A percentile compares a stretch with the other conserved stretches of the same genome.
Conservation (phyloP, 2,113 vertebrate species). For the Vanacampus margaritifer region DNA sequence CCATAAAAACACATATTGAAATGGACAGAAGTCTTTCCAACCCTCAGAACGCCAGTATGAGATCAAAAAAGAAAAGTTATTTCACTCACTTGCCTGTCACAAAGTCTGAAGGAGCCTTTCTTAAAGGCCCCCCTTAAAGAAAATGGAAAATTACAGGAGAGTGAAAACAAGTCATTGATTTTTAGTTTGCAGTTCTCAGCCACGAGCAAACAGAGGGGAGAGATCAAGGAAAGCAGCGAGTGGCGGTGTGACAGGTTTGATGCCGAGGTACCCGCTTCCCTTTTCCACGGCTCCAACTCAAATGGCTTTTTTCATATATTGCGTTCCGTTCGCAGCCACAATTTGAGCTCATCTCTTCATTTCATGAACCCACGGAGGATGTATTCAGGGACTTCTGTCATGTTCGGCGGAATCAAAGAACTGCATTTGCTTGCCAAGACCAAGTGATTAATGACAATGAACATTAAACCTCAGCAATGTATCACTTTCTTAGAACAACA, state of each 20-base stretch:
- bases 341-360: slow-evolving; percentile 5
- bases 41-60: background rate
- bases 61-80: background rate
- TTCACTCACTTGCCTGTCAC: background rate
- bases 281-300: slow-evolving; percentile 8
- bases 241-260: slow-evolving; percentile 23
- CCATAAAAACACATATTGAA: background rate
- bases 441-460: background rate
- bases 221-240: slow-evolving; percentile 16
- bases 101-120: background rate
- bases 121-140: background rate
- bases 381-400: slow-evolving; percentile 42
- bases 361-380: background rate
- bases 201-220: slow-evolving; percentile 1
- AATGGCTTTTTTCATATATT: slow-evolving; percentile 23
- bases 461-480: background rate
- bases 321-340: slow-evolving; percentile 5
- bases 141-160: background rate
- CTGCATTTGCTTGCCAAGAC: slow-evolving; percentile 27
- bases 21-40: background rate
- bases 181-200: slow-evolving; percentile 13
- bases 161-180: slow-evolving; percentile 19
- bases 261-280: slow-evolving; percentile 20
- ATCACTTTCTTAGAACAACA: background rate
- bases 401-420: slow-evolving; percentile 26